Conservation (phyloP, 2,888 invertebrate species). For the Pterostichus madidus region DNA sequence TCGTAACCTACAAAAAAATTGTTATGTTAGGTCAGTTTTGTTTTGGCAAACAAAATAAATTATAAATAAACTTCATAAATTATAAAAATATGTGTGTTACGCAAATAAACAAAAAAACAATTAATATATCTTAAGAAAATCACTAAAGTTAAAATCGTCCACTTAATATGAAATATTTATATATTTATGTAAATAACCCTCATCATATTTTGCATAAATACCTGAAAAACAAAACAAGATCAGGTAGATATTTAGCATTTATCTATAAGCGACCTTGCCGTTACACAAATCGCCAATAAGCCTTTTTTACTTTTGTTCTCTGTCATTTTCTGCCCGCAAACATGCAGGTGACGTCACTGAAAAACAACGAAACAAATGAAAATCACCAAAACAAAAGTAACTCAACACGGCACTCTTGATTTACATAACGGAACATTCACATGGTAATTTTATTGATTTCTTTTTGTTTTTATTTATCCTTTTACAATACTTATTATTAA, state of each 20-base stretch:
- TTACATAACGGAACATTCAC: constrained; percentile 32
- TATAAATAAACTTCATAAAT: too few relatives aligned
- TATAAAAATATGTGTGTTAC: too few relatives aligned
- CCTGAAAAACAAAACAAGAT: constrained; percentile 13
- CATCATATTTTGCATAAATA: constrained; percentile 48
- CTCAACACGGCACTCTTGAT: constrained; percentile 27
- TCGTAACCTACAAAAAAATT: background rate
- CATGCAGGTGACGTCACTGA: constrained; percentile 38
- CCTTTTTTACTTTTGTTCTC: constrained; percentile 20
- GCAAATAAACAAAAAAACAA: too few relatives aligned
- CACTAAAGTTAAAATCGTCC: background rate
- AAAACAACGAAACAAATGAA: constrained; percentile 42
- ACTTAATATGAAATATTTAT: constrained; percentile 33
- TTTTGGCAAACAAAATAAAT: too few relatives aligned
- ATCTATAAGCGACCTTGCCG: constrained; percentile 42
- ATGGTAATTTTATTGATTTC: background rate
- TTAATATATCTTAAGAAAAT: too few relatives aligned
- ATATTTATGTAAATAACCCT: constrained; percentile 47
- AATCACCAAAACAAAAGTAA: constrained; percentile 24
- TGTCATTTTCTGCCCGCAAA: constrained; percentile 38
- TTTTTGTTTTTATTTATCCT: too few relatives aligned
- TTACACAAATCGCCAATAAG: constrained; percentile 49
- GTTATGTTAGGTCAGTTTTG: too few relatives aligned
- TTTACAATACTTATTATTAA: too few relatives aligned
- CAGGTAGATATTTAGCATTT: constrained; percentile 7